phyloP scores from a whole-genome alignment of 2,113 vertebrate genomes.

The Heterocephalus glaber region DNA sequence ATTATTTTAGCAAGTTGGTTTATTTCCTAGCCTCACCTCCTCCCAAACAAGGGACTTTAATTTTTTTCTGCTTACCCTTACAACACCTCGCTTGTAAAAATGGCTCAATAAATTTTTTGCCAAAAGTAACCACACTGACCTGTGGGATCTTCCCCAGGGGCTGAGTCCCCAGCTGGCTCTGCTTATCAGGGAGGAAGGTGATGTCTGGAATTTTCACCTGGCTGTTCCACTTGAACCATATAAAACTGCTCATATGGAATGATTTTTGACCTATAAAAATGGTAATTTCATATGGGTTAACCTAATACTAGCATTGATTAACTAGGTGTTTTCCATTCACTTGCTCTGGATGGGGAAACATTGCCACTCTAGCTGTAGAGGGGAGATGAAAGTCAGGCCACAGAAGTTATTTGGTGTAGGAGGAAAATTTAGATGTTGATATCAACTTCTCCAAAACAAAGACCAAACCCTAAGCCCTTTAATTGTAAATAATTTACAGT shows the following conservation, averaged over 20 bases:
- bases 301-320: background rate
- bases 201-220: background rate
- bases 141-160: background rate
- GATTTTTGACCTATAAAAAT: background rate
- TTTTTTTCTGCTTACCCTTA: background rate
- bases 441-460: conserved; percentile 67
- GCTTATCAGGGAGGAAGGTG: background rate
- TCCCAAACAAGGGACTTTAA: background rate
- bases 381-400: conserved; percentile 37
- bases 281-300: background rate
- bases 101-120: background rate
- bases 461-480: conserved; percentile 9
- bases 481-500: conserved; percentile 78
- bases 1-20: background rate
- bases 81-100: background rate
- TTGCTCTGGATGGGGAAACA: background rate
- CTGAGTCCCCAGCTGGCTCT: background rate
- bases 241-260: background rate
- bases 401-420: background rate
- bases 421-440: conserved; percentile 47
- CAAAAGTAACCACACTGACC: background rate
- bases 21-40: background rate
- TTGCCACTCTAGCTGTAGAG: background rate
- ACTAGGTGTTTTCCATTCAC: background rate
- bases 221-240: background rate